Percentiles rank a stretch among this genome's conserved stretches.
These are phyloP conservation scores for Monoplex corrugatus DNA, from an alignment of 2,888 invertebrate species.

Conservation along the genomic window DNA sequence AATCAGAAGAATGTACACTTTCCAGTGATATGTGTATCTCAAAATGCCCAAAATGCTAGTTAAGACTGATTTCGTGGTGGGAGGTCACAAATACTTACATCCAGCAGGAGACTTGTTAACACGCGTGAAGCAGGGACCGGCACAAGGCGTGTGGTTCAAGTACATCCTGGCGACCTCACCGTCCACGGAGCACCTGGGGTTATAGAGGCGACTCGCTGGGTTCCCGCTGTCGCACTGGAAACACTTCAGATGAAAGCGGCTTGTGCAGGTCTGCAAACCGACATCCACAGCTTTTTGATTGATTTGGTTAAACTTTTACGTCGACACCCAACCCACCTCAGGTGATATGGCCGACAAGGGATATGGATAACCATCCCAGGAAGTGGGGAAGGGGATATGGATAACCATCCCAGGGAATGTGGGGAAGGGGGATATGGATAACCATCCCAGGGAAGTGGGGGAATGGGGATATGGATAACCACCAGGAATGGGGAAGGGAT, in stretches of 20 bases:
- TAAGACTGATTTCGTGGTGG: neutral
- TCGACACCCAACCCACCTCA: neutral
- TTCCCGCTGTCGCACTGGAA: slow-evolving; percentile 51
- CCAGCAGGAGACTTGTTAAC: slow-evolving; percentile 53
- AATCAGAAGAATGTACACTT: neutral
- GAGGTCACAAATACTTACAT: slow-evolving; percentile 40
- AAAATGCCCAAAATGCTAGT: no score
- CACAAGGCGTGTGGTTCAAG: neutral
- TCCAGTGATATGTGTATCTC: no score
- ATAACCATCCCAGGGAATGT: neutral
- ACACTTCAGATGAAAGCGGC: slow-evolving; percentile 47
- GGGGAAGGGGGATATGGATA: neutral
- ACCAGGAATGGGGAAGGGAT: no score
- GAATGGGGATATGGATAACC: no score
- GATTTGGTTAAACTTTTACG: neutral
- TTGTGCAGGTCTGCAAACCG: slow-evolving; percentile 46
- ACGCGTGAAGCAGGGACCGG: slow-evolving; percentile 42
- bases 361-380: neutral
- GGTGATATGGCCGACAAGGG: neutral
- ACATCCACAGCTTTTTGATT: slow-evolving; percentile 41
- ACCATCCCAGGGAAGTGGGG: no score
- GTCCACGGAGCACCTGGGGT: slow-evolving; percentile 39
- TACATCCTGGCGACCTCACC: slow-evolving; percentile 10
- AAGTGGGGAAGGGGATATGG: no score
- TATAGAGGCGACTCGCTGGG: slow-evolving; percentile 47